Conservation (phyloP, 1,140 invertebrate genomes). For the Drosophila leontia region DNA sequence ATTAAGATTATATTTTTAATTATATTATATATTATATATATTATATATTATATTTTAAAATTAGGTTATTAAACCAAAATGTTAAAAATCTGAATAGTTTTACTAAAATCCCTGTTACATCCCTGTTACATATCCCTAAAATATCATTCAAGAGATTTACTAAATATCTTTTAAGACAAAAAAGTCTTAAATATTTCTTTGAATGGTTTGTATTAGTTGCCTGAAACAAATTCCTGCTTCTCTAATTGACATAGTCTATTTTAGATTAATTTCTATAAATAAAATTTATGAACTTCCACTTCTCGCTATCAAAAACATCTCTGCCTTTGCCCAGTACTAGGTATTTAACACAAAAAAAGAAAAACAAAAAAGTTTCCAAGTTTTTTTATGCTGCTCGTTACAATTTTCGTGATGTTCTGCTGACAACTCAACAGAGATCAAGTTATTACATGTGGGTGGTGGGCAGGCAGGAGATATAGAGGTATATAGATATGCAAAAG, state of each 20-base stretch:
- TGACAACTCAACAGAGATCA: slow-evolving; percentile 83
- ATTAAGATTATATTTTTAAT: no score
- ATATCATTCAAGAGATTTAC: no score
- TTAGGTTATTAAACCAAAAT: no score
- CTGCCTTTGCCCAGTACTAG: neutral
- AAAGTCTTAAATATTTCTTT: no score
- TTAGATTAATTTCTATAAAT: neutral
- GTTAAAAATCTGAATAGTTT: no score
- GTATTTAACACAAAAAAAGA: slow-evolving; percentile 18
- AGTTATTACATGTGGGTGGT: slow-evolving; percentile 69
- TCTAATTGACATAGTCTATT: neutral
- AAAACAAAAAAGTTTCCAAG: slow-evolving; percentile 27
- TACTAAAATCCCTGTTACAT: no score
- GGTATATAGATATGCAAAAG: slow-evolving; percentile 14
- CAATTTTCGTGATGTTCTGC: slow-evolving; percentile 81
- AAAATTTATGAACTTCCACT: neutral
- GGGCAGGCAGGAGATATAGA: slow-evolving; percentile 22
- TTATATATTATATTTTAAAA: no score
- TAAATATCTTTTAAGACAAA: no score
- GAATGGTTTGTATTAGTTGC: no score
- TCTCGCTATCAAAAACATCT: neutral
- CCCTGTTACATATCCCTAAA: no score
- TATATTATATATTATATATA: no score
- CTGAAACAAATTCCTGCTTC: no score
- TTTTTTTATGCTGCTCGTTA: slow-evolving; percentile 68